These are phyloP conservation scores for Dryobates pubescens DNA, from an alignment of 2,797 vertebrate genomes.

Conservation along the genomic window DNA sequence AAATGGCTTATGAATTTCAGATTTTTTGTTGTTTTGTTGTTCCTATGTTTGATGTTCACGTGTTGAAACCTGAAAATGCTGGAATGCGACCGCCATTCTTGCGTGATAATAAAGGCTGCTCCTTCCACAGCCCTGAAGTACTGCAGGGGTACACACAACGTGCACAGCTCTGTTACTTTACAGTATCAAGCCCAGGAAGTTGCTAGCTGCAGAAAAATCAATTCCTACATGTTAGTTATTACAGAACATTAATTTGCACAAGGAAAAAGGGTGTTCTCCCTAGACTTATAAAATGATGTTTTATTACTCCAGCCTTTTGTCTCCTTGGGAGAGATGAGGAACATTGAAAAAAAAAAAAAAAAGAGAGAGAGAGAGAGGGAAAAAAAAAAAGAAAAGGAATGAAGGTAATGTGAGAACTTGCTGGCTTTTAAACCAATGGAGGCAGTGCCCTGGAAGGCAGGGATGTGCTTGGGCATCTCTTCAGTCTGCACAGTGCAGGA, in stretches of 20 bases:
- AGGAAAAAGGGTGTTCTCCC: neutral
- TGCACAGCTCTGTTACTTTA: neutral
- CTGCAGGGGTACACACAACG: neutral
- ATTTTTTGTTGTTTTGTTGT: slow-evolving; percentile 3
- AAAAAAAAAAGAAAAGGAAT: neutral
- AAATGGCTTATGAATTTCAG: slow-evolving; percentile 31
- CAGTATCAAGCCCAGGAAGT: neutral
- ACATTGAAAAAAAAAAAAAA: neutral
- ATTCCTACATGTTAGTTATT: slow-evolving; percentile 6
- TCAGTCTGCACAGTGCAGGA: neutral
- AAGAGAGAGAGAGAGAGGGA: too few species aligned
- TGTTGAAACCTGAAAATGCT: slow-evolving; percentile 9
- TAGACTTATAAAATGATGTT: neutral
- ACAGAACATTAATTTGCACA: slow-evolving; percentile 30
- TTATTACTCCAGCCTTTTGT: neutral
- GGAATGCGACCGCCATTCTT: neutral
- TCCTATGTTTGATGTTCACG: slow-evolving; percentile 12
- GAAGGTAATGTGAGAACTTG: neutral
- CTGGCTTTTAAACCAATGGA: neutral
- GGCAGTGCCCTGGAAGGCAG: neutral
- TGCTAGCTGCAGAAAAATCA: slow-evolving; percentile 47
- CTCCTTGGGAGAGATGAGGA: neutral
- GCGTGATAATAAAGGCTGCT: slow-evolving; percentile 22
- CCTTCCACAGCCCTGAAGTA: slow-evolving; percentile 4
- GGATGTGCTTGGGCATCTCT: neutral